Conservation (phyloP, 2,797 vertebrate genomes). For the Echiichthys vipera region DNA sequence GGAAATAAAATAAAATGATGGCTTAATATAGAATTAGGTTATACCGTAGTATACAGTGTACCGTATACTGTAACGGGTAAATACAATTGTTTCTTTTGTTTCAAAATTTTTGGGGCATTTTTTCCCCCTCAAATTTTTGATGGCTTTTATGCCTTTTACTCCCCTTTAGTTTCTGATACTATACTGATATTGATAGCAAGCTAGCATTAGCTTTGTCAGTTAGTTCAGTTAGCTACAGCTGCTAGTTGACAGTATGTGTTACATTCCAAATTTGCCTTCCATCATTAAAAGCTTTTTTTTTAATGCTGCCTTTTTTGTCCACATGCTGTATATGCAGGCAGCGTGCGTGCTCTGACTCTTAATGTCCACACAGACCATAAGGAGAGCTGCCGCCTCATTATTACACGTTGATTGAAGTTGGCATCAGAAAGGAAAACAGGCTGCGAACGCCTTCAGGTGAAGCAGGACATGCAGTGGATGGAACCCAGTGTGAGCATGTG, state of each 20-base stretch:
- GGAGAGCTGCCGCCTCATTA: slow-evolving; percentile 35
- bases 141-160: no score
- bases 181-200: neutral
- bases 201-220: neutral
- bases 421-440: slow-evolving; percentile 16
- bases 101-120: no score
- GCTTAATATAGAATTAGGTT: no score
- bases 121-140: no score
- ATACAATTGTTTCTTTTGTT: no score
- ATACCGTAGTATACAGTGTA: no score
- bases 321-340: slow-evolving; percentile 24
- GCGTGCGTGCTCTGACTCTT: slow-evolving; percentile 34
- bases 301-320: slow-evolving; percentile 1
- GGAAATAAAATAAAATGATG: no score
- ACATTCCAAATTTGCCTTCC: no score
- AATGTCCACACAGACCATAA: slow-evolving; percentile 31
- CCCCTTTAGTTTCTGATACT: no score
- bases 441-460: slow-evolving; percentile 28
- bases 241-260: no score
- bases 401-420: slow-evolving; percentile 45
- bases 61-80: no score
- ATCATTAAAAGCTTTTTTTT: neutral
- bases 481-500: slow-evolving; percentile 15
- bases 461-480: slow-evolving; percentile 11
- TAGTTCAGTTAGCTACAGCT: neutral